These are phyloP conservation scores for Smittia aterrima DNA, from an alignment of 2,888 invertebrate genomes.

Conservation along the genomic window DNA sequence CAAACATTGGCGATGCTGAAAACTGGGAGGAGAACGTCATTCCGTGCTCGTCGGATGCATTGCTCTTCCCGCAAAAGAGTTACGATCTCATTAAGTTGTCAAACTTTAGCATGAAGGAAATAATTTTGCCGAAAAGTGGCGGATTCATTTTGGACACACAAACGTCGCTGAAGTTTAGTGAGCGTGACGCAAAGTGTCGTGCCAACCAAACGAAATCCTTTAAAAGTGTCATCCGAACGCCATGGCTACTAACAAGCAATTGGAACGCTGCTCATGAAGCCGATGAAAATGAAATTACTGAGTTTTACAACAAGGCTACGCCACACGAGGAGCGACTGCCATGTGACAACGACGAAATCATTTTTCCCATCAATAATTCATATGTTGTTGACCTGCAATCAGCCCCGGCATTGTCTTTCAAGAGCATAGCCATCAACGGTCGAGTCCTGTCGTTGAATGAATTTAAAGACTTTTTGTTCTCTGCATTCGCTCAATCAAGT, in stretches of 20 bases:
- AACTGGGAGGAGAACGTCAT: slow-evolving; percentile 48
- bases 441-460: slow-evolving; percentile 48
- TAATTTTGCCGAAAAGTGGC: slow-evolving; percentile 36
- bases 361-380: slow-evolving; percentile 39
- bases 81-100: slow-evolving; percentile 42
- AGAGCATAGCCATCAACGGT: slow-evolving; percentile 46
- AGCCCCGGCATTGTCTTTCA: slow-evolving; percentile 28
- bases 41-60: slow-evolving; percentile 49
- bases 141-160: slow-evolving; percentile 24
- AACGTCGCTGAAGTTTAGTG: slow-evolving; percentile 20
- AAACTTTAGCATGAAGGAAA: slow-evolving; percentile 37
- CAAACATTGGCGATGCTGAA: slow-evolving; percentile 45
- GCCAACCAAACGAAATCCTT: not conserved
- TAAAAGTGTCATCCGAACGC: slow-evolving; percentile 15
- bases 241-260: slow-evolving; percentile 20
- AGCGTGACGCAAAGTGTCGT: slow-evolving; percentile 10
- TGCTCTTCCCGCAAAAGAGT: slow-evolving; percentile 48
- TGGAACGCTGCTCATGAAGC: not conserved
- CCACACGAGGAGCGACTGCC: slow-evolving; percentile 39
- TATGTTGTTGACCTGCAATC: slow-evolving; percentile 40
- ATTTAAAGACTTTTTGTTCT: slow-evolving; percentile 47
- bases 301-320: slow-evolving; percentile 19
- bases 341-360: slow-evolving; percentile 36
- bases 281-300: not conserved
- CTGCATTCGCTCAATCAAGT: slow-evolving; percentile 50